Base-by-base conservation (phyloP, 2,888 invertebrate species). In the Meganola albula region DNA sequence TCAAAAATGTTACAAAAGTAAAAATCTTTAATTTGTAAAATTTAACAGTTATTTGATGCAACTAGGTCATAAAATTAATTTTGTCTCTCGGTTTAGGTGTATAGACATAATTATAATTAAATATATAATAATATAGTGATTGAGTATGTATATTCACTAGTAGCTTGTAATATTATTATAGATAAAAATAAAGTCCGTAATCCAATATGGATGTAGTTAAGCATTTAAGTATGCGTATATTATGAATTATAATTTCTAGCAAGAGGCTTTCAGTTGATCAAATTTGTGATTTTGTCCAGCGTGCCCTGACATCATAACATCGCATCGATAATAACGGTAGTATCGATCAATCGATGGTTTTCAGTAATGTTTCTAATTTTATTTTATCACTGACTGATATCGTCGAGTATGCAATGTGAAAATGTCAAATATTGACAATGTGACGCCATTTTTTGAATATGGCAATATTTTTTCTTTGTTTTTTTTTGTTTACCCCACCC, bases 211-310 rank as follows among this genome's bases (percentile, higher is more conserved):
- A 49, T 58, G 48, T 65, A 67, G 52, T 53, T 58, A 75, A 77
- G 75, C 71, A 73, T 76, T 72, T 74, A 74, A 72, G 62, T 53
- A 60, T 50, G 46, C 48, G 31, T 47, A 40, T 38, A 44, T 41
- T 37, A 44, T 55, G 48, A 40, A 44, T 43, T 53, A 47, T 52
- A 47, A 69, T 57, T 49, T 53, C 58, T 66, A 67, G 70, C 58
- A 62, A 73, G 77, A 78, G 78, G 78, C 78, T 77, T 72, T 57
- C 54, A 51, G 60, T 36, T 50, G 53, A 49, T 47, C 45, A 49
- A 52, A 47, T 53, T 47, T 54, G 48, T 53, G n/a, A 46, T 51
- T 53, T 40, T 47, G 49, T 42, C 31, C 37, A 46, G 32, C 29
- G 23, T 36, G 24, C 40, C 49, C 44, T 40, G 31, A 27, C 33